Percentiles rank a stretch among this genome's conserved stretches.
phyloP scores from a whole-genome alignment of 2,113 vertebrate species.

The Chelonoidis abingdonii region DNA sequence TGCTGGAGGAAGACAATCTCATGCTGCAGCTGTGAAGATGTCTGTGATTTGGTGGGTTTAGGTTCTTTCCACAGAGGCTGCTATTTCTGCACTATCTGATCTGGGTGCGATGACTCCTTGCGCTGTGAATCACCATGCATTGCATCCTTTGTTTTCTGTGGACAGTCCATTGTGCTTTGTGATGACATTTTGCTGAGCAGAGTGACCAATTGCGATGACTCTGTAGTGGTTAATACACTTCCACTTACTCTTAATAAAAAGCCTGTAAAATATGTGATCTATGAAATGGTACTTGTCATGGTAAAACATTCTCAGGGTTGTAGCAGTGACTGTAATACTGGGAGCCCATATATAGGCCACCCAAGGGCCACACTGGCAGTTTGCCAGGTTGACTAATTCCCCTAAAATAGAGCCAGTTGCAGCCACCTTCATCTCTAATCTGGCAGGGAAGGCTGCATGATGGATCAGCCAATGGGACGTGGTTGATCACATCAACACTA shows the following conservation, averaged over 20 bases:
- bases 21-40: conserved; percentile 47
- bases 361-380: rapidly evolving
- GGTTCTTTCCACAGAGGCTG: conserved; percentile 62
- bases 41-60: conserved; percentile 25
- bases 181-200: conserved; percentile 35
- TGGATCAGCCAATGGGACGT: not conserved
- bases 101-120: conserved; percentile 46
- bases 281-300: not conserved
- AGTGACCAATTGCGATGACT: conserved; percentile 9
- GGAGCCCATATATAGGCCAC: not conserved
- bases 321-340: not conserved
- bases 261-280: not conserved
- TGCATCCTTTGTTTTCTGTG: conserved; percentile 26
- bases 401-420: not conserved
- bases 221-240: conserved; percentile 21
- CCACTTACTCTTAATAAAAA: not conserved
- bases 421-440: not conserved
- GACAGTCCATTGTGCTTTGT: not conserved
- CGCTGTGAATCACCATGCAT: not conserved
- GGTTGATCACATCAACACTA: not conserved
- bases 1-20: conserved; percentile 30
- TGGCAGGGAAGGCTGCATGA: not conserved
- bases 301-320: not conserved
- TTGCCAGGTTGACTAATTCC: not conserved
- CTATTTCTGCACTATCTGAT: conserved; percentile 64